Conservation (phyloP, 2,888 invertebrate species). For the Campaea margaritaria region DNA sequence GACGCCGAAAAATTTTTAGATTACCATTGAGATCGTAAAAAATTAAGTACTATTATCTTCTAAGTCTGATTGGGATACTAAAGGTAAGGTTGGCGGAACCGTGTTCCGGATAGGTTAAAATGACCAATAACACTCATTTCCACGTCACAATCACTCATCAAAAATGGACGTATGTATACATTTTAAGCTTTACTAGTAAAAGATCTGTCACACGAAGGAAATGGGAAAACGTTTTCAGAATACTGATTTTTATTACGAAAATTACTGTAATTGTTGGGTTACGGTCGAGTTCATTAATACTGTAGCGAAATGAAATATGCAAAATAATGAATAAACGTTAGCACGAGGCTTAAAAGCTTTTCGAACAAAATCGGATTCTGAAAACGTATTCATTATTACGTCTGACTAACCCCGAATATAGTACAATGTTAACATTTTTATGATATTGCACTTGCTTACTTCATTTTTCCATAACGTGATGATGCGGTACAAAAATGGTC, state of each 20-base stretch:
- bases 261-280: too few species aligned
- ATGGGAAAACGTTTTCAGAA: neutral
- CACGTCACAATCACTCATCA: conserved; percentile 64
- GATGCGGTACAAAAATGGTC: conserved; percentile 40
- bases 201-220: neutral
- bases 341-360: neutral
- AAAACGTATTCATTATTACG: conserved; percentile 7
- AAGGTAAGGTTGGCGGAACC: too few species aligned
- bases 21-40: neutral
- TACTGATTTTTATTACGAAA: neutral
- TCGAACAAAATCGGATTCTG: neutral
- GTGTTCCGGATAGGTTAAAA: conserved; percentile 31
- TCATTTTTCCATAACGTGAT: conserved; percentile 29
- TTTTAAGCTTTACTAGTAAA: conserved; percentile 2
- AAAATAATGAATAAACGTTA: neutral
- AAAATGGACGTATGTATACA: conserved; percentile 71
- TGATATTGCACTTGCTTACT: conserved; percentile 84
- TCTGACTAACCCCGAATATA: neutral
- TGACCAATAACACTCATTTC: conserved; percentile 49
- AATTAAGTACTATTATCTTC: neutral
- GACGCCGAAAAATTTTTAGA: neutral
- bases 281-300: neutral
- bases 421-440: conserved; percentile 53
- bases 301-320: neutral
- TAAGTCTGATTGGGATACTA: neutral